Evolutionary conservation across 2,113 vertebrate genomes (phyloP).

Genomic region (Hippopotamus amphibius): DNA sequence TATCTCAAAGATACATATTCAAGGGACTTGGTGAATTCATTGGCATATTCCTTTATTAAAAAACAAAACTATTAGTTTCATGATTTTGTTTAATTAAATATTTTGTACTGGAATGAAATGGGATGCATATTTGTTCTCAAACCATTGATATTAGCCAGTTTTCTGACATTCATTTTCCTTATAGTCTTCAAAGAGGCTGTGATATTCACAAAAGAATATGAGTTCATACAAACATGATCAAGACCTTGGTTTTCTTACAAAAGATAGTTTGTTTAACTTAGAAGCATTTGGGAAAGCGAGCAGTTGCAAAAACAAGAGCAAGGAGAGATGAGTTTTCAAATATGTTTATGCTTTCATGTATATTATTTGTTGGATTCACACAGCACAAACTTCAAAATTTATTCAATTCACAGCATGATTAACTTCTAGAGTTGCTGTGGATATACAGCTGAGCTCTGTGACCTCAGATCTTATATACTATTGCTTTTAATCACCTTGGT

Average conservation of each 20-base stretch:
- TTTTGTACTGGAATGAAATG: background rate
- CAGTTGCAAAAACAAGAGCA: background rate
- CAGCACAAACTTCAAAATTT: background rate
- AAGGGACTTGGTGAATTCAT: background rate
- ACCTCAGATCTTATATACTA: background rate
- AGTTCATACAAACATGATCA: background rate
- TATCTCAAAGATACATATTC: background rate
- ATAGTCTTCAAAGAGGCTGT: background rate
- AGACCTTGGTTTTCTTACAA: background rate
- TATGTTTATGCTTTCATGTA: constrained; percentile 2
- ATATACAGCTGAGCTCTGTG: background rate
- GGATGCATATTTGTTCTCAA: background rate
- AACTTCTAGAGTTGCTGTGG: background rate
- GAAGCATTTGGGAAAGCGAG: background rate
- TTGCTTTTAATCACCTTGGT: background rate
- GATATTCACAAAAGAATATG: background rate
- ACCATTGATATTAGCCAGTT: background rate
- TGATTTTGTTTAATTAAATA: constrained; percentile 44
- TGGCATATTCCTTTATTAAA: background rate
- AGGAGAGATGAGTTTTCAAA: background rate
- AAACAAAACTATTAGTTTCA: constrained; percentile 37
- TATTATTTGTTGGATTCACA: background rate
- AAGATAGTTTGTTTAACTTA: background rate
- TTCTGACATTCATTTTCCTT: background rate
- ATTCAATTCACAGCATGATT: background rate